Percentiles rank a stretch among this genome's conserved stretches.
Evolutionary conservation across 1,140 invertebrate species (phyloP).

Genomic region (Protaetia brevitarsis): DNA sequence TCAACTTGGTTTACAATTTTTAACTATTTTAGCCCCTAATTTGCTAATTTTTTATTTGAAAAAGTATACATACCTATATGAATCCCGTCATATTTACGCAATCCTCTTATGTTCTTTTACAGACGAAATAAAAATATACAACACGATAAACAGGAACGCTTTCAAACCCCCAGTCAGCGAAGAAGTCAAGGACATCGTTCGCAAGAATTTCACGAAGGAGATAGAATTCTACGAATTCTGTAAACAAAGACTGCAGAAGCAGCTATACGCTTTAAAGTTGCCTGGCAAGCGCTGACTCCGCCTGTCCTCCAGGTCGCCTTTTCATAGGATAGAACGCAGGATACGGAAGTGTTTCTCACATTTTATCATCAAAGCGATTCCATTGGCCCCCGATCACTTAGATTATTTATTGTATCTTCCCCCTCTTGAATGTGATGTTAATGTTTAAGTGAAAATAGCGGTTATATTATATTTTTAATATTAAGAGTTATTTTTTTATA

Average conservation of each 20-base stretch:
- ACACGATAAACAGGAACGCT: slow-evolving; percentile 78
- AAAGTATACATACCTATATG: too few species aligned
- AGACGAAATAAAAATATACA: slow-evolving; percentile 73
- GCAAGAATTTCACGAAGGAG: slow-evolving; percentile 82
- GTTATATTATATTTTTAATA: neutral
- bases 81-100: too few species aligned
- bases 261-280: slow-evolving; percentile 67
- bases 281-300: slow-evolving; percentile 22
- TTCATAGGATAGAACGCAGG: too few species aligned
- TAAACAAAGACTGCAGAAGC: slow-evolving; percentile 76
- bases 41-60: too few species aligned
- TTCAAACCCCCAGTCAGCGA: slow-evolving; percentile 85
- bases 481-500: neutral
- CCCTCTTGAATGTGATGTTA: neutral
- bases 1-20: too few species aligned
- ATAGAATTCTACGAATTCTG: slow-evolving; percentile 92
- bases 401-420: neutral
- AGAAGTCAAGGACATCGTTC: slow-evolving; percentile 80
- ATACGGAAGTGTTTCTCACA: too few species aligned
- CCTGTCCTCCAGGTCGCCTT: too few species aligned
- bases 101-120: slow-evolving; percentile 47
- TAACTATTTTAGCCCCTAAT: too few species aligned
- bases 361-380: too few species aligned
- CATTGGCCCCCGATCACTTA: neutral
- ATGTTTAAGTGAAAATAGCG: slow-evolving; percentile 2